These are phyloP conservation scores for Leucozona laternaria DNA, from an alignment of 2,888 invertebrate species.

Conservation along the genomic window DNA sequence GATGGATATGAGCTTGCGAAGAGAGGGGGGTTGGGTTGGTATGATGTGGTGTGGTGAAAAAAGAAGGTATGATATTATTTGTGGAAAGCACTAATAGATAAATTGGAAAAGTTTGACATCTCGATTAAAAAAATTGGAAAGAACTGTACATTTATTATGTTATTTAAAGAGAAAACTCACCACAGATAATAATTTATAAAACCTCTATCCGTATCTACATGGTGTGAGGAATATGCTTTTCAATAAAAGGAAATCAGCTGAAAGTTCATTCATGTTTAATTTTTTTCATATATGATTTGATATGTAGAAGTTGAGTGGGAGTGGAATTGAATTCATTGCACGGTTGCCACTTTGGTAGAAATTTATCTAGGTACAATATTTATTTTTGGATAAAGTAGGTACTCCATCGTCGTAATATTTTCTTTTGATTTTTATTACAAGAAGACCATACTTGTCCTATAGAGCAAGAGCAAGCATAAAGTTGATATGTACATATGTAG, in stretches of 20 bases:
- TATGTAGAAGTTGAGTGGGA: neutral
- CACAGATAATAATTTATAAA: neutral
- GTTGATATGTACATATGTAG: too few relatives aligned
- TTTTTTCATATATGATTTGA: neutral
- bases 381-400: too few relatives aligned
- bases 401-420: too few relatives aligned
- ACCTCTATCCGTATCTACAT: neutral
- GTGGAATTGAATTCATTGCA: constrained; percentile 18
- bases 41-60: constrained; percentile 16
- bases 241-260: neutral
- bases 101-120: constrained; percentile 51
- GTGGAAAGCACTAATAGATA: constrained; percentile 9
- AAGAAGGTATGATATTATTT: constrained; percentile 4
- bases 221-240: neutral
- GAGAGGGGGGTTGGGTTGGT: constrained; percentile 9
- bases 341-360: neutral
- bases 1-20: neutral
- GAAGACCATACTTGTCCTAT: too few relatives aligned
- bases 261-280: neutral
- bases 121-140: constrained; percentile 26
- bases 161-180: constrained; percentile 16
- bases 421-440: too few relatives aligned
- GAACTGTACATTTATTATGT: neutral
- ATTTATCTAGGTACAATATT: too few relatives aligned
- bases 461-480: too few relatives aligned